phyloP scores from a whole-genome alignment of 1,140 invertebrate species.

The Matsumurasca onukii region DNA sequence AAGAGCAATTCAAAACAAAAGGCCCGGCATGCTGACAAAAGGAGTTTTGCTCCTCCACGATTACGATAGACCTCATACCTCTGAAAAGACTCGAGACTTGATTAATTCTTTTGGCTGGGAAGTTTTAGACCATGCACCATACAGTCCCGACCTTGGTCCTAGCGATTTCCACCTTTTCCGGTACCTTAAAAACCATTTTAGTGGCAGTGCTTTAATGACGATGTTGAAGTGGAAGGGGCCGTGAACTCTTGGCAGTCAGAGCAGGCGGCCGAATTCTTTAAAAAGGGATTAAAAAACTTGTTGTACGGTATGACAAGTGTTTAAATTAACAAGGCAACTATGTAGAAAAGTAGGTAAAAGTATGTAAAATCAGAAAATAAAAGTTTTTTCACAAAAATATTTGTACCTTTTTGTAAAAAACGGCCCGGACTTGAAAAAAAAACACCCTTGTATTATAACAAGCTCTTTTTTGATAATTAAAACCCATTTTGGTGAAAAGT shows the following conservation, averaged over 20 bases:
- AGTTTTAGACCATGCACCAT: conserved; percentile 39
- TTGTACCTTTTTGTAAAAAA: neutral
- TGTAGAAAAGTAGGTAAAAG: neutral
- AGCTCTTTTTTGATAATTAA: too few species aligned
- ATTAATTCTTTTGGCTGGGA: conserved; percentile 42
- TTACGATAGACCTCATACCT: neutral
- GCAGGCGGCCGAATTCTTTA: neutral
- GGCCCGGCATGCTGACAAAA: neutral
- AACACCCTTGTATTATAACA: too few species aligned
- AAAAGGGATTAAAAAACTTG: neutral
- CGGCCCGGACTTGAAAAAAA: too few species aligned
- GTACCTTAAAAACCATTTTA: neutral
- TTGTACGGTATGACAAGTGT: neutral
- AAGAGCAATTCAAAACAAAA: conserved; percentile 5
- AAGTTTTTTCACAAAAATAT: neutral
- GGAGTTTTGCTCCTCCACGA: neutral
- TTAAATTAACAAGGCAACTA: neutral
- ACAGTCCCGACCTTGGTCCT: neutral
- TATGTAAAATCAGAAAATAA: neutral
- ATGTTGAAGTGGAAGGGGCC: neutral
- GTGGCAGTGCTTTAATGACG: neutral
- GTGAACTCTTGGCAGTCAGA: neutral
- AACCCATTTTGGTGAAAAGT: too few species aligned
- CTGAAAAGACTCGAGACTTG: neutral
- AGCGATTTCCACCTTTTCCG: neutral